phyloP scores from a whole-genome alignment of 2,797 vertebrate genomes.

The Lagorchestes hirsutus region DNA sequence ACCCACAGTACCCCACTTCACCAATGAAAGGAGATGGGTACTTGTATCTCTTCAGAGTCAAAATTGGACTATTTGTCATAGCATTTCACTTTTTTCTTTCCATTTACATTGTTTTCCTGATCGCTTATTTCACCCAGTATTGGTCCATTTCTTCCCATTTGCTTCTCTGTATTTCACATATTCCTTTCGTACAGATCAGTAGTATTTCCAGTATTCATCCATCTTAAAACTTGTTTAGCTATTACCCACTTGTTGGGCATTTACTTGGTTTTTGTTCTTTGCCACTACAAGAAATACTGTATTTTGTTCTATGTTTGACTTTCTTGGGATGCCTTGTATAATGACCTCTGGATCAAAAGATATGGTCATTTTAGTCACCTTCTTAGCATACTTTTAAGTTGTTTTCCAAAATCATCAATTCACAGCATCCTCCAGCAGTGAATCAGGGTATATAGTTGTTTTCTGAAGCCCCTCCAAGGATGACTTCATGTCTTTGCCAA shows the following conservation, averaged over 20 bases:
- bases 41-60: not conserved
- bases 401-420: not conserved
- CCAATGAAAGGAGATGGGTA: not conserved
- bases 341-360: not conserved
- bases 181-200: too few species aligned
- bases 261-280: not conserved
- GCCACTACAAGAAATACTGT: not conserved
- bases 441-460: not conserved
- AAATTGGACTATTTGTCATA: not conserved
- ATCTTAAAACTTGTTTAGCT: not conserved
- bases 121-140: not conserved
- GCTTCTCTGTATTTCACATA: not conserved
- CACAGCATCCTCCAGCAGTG: not conserved
- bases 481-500: not conserved
- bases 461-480: not conserved
- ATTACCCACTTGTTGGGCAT: not conserved
- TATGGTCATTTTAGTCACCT: not conserved
- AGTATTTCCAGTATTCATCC: not conserved
- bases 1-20: not conserved
- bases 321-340: not conserved
- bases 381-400: not conserved
- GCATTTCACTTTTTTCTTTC: not conserved
- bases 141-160: not conserved
- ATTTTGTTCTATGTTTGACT: not conserved
- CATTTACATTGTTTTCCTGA: not conserved